phyloP scores from a whole-genome alignment of 2,113 vertebrate species.

The Nothoprocta pentlandii region DNA sequence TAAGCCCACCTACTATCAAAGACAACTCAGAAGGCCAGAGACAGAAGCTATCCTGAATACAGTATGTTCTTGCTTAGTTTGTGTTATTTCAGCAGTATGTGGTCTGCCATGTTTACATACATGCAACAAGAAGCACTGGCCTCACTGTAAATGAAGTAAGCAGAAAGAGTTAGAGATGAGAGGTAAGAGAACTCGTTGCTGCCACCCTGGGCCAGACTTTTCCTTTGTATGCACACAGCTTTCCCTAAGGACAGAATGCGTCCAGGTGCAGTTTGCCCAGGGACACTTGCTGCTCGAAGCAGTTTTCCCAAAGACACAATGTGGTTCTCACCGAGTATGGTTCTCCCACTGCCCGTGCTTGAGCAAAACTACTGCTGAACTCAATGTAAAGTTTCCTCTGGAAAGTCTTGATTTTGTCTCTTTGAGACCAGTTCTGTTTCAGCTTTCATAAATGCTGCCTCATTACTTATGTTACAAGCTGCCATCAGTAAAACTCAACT shows the following conservation, averaged over 20 bases:
- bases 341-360: neutral
- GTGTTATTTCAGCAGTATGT: neutral
- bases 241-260: neutral
- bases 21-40: neutral
- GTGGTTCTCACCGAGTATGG: neutral
- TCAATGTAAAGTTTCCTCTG: neutral
- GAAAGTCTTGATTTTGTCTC: neutral
- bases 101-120: neutral
- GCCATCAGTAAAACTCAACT: neutral
- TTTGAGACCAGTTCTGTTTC: neutral
- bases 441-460: neutral
- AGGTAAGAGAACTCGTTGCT: neutral
- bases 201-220: conserved; percentile 33
- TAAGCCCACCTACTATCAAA: neutral
- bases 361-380: neutral
- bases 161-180: neutral
- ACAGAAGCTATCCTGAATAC: neutral
- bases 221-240: neutral
- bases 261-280: neutral
- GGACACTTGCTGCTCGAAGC: neutral
- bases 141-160: neutral
- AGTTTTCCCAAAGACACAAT: neutral
- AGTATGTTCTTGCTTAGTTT: neutral
- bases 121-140: neutral
- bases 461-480: neutral